phyloP scores from a whole-genome alignment of 2,888 invertebrate genomes.

The Leucozona laternaria region DNA sequence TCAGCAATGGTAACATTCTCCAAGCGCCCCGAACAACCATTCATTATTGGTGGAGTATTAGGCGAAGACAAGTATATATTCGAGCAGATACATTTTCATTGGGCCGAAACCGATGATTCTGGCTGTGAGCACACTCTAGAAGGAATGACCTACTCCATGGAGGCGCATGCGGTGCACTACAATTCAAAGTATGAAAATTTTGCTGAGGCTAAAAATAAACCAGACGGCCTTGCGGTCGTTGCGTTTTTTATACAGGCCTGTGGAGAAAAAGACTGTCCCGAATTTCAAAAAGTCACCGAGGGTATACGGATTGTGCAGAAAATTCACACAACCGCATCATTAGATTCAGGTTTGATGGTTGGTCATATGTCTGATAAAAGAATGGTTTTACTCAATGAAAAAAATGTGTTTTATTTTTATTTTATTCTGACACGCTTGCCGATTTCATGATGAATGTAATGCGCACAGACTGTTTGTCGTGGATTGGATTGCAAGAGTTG shows the following conservation, averaged over 20 bases:
- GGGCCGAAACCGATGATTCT: slow-evolving; percentile 89
- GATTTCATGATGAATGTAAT: slow-evolving; percentile 37
- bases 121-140: slow-evolving; percentile 93
- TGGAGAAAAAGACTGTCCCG: slow-evolving; percentile 86
- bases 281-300: slow-evolving; percentile 86
- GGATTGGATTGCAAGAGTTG: slow-evolving; percentile 88
- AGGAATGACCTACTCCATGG: slow-evolving; percentile 89
- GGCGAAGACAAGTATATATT: slow-evolving; percentile 88
- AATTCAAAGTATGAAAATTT: slow-evolving; percentile 88
- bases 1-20: slow-evolving; percentile 87
- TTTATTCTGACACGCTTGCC: slow-evolving; percentile 40
- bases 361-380: slow-evolving; percentile 68
- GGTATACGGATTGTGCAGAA: slow-evolving; percentile 84
- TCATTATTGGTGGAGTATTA: slow-evolving; percentile 87
- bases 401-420: slow-evolving; percentile 39
- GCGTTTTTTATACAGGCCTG: slow-evolving; percentile 88
- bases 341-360: slow-evolving; percentile 82
- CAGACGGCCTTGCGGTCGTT: slow-evolving; percentile 89
- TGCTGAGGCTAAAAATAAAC: slow-evolving; percentile 87
- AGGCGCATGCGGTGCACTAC: slow-evolving; percentile 92
- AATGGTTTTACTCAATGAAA: slow-evolving; percentile 69
- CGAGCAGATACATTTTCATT: slow-evolving; percentile 92
- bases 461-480: slow-evolving; percentile 86
- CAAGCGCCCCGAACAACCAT: slow-evolving; percentile 85
- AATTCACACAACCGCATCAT: slow-evolving; percentile 82